These are phyloP conservation scores for Corythoichthys haematopterus DNA, from an alignment of 2,113 vertebrate genomes.

Conservation along the genomic window DNA sequence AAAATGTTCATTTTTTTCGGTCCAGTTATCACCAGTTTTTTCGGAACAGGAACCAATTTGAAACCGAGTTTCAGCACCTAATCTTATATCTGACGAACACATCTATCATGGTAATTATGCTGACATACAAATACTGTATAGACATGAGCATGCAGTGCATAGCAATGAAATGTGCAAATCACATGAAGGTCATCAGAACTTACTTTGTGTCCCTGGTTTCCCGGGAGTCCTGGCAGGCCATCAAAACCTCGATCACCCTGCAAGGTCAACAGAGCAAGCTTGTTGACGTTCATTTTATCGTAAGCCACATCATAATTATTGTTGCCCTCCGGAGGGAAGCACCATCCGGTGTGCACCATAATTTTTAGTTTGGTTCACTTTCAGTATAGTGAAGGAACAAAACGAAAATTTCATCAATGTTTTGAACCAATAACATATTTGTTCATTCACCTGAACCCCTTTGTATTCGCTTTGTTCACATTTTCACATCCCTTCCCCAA, in stretches of 20 bases:
- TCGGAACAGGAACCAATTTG: too few relatives aligned
- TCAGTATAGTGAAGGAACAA: background rate
- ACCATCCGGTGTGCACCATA: too few relatives aligned
- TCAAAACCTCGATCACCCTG: conserved; percentile 91
- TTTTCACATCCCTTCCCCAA: too few relatives aligned
- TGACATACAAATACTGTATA: conserved; percentile 34
- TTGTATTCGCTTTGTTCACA: background rate
- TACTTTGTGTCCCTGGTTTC: conserved; percentile 81
- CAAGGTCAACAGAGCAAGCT: conserved; percentile 46
- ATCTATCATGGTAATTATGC: background rate
- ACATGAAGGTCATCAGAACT: conserved; percentile 28
- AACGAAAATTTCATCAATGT: background rate
- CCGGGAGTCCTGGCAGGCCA: conserved; percentile 85
- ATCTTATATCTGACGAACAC: too few relatives aligned
- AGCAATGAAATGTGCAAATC: conserved; percentile 15
- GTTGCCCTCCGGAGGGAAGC: background rate
- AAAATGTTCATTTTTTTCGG: too few relatives aligned
- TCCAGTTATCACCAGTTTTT: too few relatives aligned
- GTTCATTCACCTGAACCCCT: too few relatives aligned
- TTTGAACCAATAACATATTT: too few relatives aligned
- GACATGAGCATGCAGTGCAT: conserved; percentile 41
- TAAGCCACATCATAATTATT: background rate
- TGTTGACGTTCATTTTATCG: background rate
- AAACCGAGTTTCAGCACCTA: too few relatives aligned
- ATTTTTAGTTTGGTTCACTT: background rate